These are phyloP conservation scores for Proteles cristata DNA, from an alignment of 2,113 vertebrate species.

Conservation along the genomic window DNA sequence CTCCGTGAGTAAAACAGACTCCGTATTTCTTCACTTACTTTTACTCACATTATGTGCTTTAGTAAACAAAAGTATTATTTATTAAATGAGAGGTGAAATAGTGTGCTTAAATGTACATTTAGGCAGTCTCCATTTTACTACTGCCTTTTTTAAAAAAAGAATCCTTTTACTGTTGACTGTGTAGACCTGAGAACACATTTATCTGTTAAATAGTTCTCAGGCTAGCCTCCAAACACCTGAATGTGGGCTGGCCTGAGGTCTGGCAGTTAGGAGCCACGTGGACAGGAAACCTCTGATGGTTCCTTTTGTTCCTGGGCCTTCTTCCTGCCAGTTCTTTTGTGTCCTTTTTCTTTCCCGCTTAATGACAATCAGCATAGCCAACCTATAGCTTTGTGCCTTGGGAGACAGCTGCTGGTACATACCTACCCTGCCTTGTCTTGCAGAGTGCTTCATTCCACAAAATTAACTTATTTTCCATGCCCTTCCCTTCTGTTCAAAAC, in stretches of 20 bases:
- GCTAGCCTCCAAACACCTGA: not conserved
- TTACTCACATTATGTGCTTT: not conserved
- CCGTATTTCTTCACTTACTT: not conserved
- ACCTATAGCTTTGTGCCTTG: not conserved
- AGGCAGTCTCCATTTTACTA: not conserved
- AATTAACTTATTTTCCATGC: not conserved
- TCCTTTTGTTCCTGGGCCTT: not conserved
- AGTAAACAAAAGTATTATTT: not conserved
- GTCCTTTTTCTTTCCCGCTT: not conserved
- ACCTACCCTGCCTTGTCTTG: not conserved
- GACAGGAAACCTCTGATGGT: not conserved
- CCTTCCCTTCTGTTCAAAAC: not conserved
- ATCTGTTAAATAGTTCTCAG: not conserved
- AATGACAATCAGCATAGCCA: not conserved
- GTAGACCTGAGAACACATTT: not conserved
- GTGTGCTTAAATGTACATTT: not conserved
- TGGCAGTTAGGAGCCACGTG: not conserved
- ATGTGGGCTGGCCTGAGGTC: not conserved
- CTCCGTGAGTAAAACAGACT: conserved; percentile 92
- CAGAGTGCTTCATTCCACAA: not conserved
- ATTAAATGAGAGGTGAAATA: conserved; percentile 27
- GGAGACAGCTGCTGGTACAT: not conserved
- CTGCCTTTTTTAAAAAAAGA: not conserved
- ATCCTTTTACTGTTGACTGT: not conserved
- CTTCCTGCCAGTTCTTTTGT: not conserved